Conservation (phyloP, 92 coral and sea anemone species). For the Blastomussa wellsi region DNA sequence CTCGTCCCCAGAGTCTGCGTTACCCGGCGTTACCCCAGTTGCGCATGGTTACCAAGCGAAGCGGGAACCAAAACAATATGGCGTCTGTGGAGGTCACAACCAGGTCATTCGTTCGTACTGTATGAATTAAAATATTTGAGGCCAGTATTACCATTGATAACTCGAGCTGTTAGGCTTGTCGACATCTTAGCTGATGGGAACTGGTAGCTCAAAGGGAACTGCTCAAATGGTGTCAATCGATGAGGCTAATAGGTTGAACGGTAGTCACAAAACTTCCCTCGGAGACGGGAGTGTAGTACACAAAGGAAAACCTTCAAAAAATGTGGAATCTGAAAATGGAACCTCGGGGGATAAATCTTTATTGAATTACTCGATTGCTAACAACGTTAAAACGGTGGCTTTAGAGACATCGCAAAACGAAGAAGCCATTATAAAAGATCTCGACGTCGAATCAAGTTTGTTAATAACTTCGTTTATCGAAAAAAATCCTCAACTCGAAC, state of each 20-base stretch:
- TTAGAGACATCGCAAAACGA: neutral
- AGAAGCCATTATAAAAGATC: neutral
- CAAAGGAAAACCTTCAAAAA: neutral
- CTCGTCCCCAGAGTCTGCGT: too few relatives aligned
- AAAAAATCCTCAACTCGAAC: neutral
- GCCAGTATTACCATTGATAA: neutral
- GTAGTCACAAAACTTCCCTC: neutral
- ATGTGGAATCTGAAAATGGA: neutral
- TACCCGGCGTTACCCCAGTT: neutral
- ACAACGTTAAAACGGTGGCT: neutral
- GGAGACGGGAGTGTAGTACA: neutral
- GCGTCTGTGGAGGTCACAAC: neutral
- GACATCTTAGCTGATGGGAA: neutral
- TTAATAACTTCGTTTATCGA: conserved; percentile 1
- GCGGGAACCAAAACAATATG: neutral
- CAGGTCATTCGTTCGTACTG: too few relatives aligned
- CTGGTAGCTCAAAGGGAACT: neutral
- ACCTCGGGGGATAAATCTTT: neutral
- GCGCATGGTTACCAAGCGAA: neutral
- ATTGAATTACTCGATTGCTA: neutral
- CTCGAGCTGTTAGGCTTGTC: neutral
- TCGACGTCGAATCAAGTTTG: neutral
- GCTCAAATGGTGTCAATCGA: neutral
- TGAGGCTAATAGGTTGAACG: neutral
- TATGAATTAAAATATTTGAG: neutral